A percentile compares a stretch with the other conserved stretches of the same genome.
phyloP scores from a whole-genome alignment of 2,888 invertebrate species.

The Drosophila nr. perissopoda region DNA sequence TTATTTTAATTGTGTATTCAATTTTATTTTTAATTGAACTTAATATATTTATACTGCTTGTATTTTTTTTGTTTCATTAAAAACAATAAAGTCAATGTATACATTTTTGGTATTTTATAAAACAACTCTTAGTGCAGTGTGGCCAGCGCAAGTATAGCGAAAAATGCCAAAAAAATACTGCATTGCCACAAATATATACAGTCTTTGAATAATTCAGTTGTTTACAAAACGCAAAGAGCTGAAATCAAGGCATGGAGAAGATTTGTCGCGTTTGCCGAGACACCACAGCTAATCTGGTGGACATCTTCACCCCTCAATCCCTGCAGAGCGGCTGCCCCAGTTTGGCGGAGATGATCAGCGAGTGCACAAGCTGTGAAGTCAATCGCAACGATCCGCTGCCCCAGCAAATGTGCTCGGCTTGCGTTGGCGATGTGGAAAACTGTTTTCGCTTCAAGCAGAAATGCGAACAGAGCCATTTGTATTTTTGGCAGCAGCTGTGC shows the following conservation, averaged over 20 bases:
- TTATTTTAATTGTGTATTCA: neutral
- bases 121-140: neutral
- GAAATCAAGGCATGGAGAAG: slow-evolving; percentile 32
- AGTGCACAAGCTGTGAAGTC: slow-evolving; percentile 58
- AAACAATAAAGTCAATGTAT: neutral
- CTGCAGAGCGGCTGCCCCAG: slow-evolving; percentile 22
- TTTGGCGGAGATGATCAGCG: slow-evolving; percentile 66
- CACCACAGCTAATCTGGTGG: slow-evolving; percentile 28
- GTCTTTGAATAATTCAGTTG: slow-evolving; percentile 26
- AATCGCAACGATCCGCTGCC: slow-evolving; percentile 61
- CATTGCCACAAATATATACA: neutral
- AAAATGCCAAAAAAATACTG: slow-evolving; percentile 7
- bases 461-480: slow-evolving; percentile 71
- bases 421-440: slow-evolving; percentile 58
- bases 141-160: neutral
- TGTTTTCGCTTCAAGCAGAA: slow-evolving; percentile 78
- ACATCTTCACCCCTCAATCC: slow-evolving; percentile 51
- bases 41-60: neutral
- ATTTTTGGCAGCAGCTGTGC: slow-evolving; percentile 43
- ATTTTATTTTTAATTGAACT: neutral
- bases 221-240: slow-evolving; percentile 18
- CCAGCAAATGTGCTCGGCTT: slow-evolving; percentile 72
- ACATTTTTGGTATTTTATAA: neutral
- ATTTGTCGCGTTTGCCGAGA: slow-evolving; percentile 71
- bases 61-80: neutral